A percentile compares a stretch with the other conserved stretches of the same genome.
Conservation (phyloP, 2,888 invertebrate genomes). For the Gasteruption jaculator region DNA sequence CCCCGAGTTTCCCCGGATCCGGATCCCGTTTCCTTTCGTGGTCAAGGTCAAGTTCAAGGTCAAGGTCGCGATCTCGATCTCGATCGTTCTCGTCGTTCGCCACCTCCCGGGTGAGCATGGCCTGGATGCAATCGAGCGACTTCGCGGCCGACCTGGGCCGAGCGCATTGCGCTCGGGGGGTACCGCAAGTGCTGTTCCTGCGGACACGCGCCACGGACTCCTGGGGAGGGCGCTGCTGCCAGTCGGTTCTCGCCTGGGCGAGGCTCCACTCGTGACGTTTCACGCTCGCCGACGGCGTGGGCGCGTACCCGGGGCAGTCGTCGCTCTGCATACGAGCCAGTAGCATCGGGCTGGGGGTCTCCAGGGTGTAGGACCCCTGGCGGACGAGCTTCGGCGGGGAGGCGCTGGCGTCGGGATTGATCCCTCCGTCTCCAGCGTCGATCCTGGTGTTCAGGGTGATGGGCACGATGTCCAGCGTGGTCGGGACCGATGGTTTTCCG, state of each 20-base stretch:
- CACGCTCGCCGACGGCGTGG: conserved; percentile 26
- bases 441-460: conserved; percentile 30
- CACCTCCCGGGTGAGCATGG: too few relatives aligned
- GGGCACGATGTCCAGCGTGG: conserved; percentile 43
- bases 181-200: conserved; percentile 25
- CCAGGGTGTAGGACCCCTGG: conserved; percentile 75
- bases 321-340: conserved; percentile 60
- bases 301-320: conserved; percentile 26
- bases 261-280: conserved; percentile 41
- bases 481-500: conserved; percentile 47
- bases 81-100: too few relatives aligned
- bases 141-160: conserved; percentile 27
- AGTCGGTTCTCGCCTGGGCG: conserved; percentile 35
- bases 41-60: too few relatives aligned
- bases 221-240: conserved; percentile 31
- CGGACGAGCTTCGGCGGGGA: conserved; percentile 59
- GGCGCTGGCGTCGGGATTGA: conserved; percentile 22
- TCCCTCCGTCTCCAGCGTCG: conserved; percentile 11
- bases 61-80: too few relatives aligned
- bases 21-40: too few relatives aligned
- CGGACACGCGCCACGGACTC: conserved; percentile 22
- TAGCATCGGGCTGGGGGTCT: conserved; percentile 72
- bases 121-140: conserved; percentile 40
- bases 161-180: conserved; percentile 20
- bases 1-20: conserved; percentile 33